These are phyloP conservation scores for Delichon dasypus DNA, from an alignment of 2,797 vertebrate genomes.

Conservation along the genomic window DNA sequence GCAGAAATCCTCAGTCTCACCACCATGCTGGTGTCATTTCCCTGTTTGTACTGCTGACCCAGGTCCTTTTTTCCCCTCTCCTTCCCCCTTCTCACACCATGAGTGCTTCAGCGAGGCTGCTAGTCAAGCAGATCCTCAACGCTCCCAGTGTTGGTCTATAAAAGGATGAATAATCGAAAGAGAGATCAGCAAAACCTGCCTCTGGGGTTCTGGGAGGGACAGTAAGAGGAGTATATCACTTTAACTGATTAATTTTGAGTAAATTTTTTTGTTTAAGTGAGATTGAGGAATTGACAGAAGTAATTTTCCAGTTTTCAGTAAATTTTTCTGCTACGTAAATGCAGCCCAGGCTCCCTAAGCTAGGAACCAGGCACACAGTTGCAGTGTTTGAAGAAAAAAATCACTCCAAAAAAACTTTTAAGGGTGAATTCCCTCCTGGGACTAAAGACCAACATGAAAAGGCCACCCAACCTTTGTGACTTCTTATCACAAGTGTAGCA, in stretches of 20 bases:
- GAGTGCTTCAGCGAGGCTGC: slow-evolving; percentile 1
- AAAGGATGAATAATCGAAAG: slow-evolving; percentile 2
- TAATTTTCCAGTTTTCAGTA: background rate
- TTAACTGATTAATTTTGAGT: background rate
- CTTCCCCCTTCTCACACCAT: background rate
- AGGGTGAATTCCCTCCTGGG: background rate
- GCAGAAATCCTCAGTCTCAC: slow-evolving; percentile 54
- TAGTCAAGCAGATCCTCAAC: background rate
- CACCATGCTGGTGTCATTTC: slow-evolving; percentile 41
- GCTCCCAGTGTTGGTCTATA: background rate
- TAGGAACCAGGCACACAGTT: background rate
- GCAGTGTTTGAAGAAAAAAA: background rate
- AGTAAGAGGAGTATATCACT: background rate
- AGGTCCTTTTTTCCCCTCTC: background rate
- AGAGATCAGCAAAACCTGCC: background rate
- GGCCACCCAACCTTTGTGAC: background rate
- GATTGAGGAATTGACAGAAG: background rate
- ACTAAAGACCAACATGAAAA: background rate
- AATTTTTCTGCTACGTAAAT: background rate
- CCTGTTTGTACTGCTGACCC: background rate
- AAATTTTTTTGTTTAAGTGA: accelerated
- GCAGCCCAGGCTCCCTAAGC: background rate
- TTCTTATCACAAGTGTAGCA: background rate
- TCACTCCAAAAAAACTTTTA: background rate
- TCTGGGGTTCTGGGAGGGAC: background rate